phyloP scores from a whole-genome alignment of 2,797 vertebrate species.

The Sarcophilus harrisii region DNA sequence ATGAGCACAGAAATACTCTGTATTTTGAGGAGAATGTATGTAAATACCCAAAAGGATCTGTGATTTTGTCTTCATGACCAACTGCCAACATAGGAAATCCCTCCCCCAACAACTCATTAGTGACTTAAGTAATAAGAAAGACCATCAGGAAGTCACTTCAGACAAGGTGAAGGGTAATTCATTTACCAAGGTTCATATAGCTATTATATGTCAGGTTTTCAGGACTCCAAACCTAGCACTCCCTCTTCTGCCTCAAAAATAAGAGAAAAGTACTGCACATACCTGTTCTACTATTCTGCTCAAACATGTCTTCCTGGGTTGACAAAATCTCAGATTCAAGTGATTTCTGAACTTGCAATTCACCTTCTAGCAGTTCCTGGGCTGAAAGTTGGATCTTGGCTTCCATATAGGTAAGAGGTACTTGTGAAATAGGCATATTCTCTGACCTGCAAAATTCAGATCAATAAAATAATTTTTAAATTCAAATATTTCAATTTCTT shows the following conservation, averaged over 20 bases:
- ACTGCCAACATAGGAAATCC: neutral
- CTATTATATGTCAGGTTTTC: neutral
- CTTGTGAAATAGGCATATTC: constrained; percentile 84
- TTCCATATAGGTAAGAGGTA: constrained; percentile 68
- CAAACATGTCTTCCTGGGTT: constrained; percentile 95
- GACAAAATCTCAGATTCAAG: constrained; percentile 87
- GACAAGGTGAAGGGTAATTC: neutral
- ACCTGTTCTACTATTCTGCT: constrained; percentile 86
- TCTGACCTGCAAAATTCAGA: constrained; percentile 81
- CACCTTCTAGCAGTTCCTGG: constrained; percentile 85
- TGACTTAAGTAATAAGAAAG: neutral
- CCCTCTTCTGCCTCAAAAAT: neutral
- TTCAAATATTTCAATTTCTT: constrained; percentile 55
- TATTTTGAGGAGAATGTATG: neutral
- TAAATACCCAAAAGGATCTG: neutral
- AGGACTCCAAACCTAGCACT: neutral
- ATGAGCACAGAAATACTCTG: constrained; percentile 15
- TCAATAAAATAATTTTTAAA: constrained; percentile 42
- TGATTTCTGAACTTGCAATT: constrained; percentile 74
- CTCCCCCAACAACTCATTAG: neutral
- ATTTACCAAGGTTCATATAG: neutral
- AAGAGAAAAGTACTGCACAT: constrained; percentile 26
- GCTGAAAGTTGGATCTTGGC: constrained; percentile 75
- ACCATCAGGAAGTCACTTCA: neutral
- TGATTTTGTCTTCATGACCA: neutral